Evolutionary conservation across 2,113 vertebrate genomes (phyloP).

Genomic region (Delphinapterus leucas): DNA sequence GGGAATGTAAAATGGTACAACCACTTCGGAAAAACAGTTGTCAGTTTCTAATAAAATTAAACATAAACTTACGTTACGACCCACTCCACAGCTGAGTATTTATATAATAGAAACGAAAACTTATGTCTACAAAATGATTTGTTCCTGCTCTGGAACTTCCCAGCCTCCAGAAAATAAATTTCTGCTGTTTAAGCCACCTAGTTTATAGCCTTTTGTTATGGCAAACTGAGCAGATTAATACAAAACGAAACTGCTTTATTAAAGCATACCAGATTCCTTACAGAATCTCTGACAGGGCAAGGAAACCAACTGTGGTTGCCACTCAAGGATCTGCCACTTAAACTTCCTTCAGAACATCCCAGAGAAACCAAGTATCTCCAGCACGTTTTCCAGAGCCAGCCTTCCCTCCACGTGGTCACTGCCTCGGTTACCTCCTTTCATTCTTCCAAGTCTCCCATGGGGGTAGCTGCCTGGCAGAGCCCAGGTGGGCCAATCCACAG

Average conservation of each 20-base stretch:
- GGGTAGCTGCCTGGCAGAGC: rapidly evolving
- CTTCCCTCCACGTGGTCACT: rapidly evolving
- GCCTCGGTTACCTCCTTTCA: not conserved
- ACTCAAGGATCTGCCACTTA: not conserved
- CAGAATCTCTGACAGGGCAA: not conserved
- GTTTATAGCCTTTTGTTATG: not conserved
- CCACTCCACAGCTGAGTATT: not conserved
- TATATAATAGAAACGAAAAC: not conserved
- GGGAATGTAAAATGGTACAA: not conserved
- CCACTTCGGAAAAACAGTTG: not conserved
- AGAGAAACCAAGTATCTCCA: not conserved
- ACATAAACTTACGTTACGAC: not conserved
- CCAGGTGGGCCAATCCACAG: rapidly evolving
- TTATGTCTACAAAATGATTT: not conserved
- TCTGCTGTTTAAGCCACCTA: not conserved
- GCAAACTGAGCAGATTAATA: not conserved
- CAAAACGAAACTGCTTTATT: not conserved
- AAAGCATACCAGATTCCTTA: not conserved
- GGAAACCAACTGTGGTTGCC: not conserved
- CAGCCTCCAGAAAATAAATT: not conserved
- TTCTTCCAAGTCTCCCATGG: not conserved
- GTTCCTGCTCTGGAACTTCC: not conserved
- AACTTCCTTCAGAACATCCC: not conserved
- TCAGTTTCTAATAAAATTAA: not conserved
- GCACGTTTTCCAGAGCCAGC: rapidly evolving